Evolutionary conservation across 2,888 invertebrate species (phyloP).

Genomic region (Operophtera brumata): DNA sequence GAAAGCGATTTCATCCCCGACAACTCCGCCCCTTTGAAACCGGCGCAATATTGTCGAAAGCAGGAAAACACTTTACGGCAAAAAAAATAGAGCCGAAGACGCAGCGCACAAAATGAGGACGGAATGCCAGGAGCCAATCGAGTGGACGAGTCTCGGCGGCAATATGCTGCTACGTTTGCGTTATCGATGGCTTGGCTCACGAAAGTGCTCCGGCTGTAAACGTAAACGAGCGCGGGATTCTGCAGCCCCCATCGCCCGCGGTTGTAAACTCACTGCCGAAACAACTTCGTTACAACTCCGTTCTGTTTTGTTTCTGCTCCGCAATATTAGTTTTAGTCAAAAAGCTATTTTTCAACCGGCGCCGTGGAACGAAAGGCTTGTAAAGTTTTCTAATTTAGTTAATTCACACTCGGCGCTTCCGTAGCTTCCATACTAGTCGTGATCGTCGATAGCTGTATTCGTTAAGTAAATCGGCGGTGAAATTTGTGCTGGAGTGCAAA

Average conservation of each 20-base stretch:
- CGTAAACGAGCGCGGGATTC: constrained; percentile 53
- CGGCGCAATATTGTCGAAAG: constrained; percentile 78
- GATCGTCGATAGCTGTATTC: constrained; percentile 54
- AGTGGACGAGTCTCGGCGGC: constrained; percentile 64
- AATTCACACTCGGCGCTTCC: constrained; percentile 56
- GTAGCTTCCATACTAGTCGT: constrained; percentile 49
- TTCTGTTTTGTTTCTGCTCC: constrained; percentile 71
- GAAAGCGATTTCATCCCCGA: constrained; percentile 76
- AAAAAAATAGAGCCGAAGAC: constrained; percentile 69
- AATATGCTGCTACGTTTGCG: constrained; percentile 67
- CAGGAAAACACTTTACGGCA: constrained; percentile 73
- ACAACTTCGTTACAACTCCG: constrained; percentile 77
- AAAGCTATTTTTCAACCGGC: constrained; percentile 75
- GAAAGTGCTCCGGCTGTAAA: constrained; percentile 50
- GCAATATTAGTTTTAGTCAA: constrained; percentile 79
- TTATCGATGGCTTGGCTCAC: constrained; percentile 60
- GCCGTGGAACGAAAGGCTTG: constrained; percentile 65
- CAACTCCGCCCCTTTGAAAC: constrained; percentile 71
- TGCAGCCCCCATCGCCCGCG: constrained; percentile 53
- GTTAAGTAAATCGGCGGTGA: constrained; percentile 50
- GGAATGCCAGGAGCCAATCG: constrained; percentile 72
- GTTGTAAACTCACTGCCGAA: constrained; percentile 66
- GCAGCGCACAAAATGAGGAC: constrained; percentile 70
- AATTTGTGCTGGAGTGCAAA: constrained; percentile 48
- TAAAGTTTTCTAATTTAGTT: constrained; percentile 78